Evolutionary conservation across 1,140 invertebrate genomes (phyloP).

Genomic region (Solen grandis): DNA sequence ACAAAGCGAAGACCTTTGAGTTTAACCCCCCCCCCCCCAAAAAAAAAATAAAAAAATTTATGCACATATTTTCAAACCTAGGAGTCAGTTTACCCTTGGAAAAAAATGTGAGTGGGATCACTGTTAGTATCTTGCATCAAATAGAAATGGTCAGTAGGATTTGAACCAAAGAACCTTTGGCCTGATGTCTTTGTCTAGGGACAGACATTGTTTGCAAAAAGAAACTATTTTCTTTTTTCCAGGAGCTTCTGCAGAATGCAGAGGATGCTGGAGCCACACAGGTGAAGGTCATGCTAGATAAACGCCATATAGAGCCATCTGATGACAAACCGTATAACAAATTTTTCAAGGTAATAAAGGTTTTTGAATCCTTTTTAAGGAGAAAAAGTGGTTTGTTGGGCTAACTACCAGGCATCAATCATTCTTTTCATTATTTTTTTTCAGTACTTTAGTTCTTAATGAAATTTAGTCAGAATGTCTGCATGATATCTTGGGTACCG

Average conservation of each 20-base stretch:
- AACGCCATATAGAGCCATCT: slow-evolving; percentile 2
- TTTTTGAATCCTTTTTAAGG: too few relatives aligned
- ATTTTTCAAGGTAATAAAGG: slow-evolving; percentile 50
- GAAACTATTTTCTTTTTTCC: neutral
- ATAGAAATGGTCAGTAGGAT: neutral
- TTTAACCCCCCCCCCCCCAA: too few relatives aligned
- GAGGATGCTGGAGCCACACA: slow-evolving; percentile 40
- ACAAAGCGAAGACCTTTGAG: too few relatives aligned
- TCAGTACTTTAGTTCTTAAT: too few relatives aligned
- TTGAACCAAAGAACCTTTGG: neutral
- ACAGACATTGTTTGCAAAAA: neutral
- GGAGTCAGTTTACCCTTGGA: too few relatives aligned
- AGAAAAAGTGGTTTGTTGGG: too few relatives aligned
- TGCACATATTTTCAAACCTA: neutral
- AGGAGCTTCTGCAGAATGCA: slow-evolving; percentile 46
- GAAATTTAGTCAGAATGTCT: too few relatives aligned
- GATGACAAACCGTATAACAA: neutral
- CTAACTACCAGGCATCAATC: too few relatives aligned
- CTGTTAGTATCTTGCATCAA: neutral
- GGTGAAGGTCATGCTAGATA: slow-evolving; percentile 21
- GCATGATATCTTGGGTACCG: too few relatives aligned
- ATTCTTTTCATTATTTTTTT: too few relatives aligned
- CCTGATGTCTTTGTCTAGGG: neutral
- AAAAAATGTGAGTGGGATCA: neutral
- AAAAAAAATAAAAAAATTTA: too few relatives aligned